A percentile compares a stretch with the other conserved stretches of the same genome.
Evolutionary conservation across 2,797 vertebrate genomes (phyloP).

Genomic region (Denticeps clupeoides): DNA sequence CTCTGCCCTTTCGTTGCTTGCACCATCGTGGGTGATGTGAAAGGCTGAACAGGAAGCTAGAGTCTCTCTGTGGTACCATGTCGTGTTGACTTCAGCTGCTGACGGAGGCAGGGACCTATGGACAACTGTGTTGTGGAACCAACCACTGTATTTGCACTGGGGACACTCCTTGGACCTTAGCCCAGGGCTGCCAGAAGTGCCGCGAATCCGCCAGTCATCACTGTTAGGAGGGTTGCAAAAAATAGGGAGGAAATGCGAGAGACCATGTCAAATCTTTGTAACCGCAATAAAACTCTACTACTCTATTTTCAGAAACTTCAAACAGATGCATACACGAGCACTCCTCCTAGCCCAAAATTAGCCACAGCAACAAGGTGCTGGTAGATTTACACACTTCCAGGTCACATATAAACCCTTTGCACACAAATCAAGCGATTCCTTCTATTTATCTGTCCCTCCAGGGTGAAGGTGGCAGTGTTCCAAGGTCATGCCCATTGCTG

Average conservation of each 20-base stretch:
- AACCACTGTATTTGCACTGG: slow-evolving; percentile 5
- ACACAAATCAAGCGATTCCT: too few relatives aligned
- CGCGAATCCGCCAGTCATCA: slow-evolving; percentile 46
- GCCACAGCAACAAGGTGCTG: too few relatives aligned
- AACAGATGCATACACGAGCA: too few relatives aligned
- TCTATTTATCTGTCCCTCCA: too few relatives aligned
- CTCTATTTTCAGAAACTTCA: too few relatives aligned
- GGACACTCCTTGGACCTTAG: slow-evolving; percentile 37
- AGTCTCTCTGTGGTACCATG: slow-evolving; percentile 51
- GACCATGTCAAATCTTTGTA: not conserved
- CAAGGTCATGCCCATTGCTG: not conserved
- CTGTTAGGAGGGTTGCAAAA: slow-evolving; percentile 16
- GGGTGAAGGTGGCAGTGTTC: too few relatives aligned
- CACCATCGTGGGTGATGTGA: slow-evolving; percentile 62
- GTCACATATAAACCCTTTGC: too few relatives aligned
- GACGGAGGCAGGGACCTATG: slow-evolving; percentile 6
- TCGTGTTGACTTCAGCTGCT: slow-evolving; percentile 22
- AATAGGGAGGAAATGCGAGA: not conserved
- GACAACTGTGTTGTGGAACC: slow-evolving; percentile 4
- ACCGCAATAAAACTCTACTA: not conserved
- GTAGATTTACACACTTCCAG: not conserved
- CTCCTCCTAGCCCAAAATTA: too few relatives aligned
- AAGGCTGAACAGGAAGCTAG: slow-evolving; percentile 51
- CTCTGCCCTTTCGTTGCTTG: not conserved
- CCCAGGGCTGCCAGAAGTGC: slow-evolving; percentile 35